These are phyloP conservation scores for Diarsia dahlii DNA, from an alignment of 2,888 invertebrate genomes.

Conservation along the genomic window DNA sequence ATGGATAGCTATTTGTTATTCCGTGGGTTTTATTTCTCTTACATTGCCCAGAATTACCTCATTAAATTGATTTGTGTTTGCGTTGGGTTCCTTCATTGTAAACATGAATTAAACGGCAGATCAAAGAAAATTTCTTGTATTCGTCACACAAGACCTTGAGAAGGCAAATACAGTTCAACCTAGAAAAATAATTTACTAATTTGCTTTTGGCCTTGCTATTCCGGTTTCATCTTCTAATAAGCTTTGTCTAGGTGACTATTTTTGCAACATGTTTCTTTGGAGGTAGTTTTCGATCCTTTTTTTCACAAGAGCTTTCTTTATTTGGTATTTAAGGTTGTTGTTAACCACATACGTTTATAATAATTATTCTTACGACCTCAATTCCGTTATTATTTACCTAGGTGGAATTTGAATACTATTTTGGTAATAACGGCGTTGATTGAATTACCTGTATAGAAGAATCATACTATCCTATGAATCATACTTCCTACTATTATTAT, in stretches of 20 bases:
- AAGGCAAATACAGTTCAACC: slow-evolving; percentile 1
- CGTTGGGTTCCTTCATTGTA: slow-evolving; percentile 29
- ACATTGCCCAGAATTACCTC: slow-evolving; percentile 6
- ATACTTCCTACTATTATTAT: too few relatives aligned
- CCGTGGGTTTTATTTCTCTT: slow-evolving; percentile 4
- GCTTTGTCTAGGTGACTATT: neutral
- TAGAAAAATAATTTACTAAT: slow-evolving; percentile 12
- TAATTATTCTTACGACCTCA: neutral
- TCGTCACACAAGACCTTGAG: slow-evolving; percentile 27
- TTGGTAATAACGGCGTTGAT: too few relatives aligned
- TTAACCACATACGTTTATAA: neutral
- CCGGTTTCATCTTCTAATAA: neutral
- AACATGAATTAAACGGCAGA: slow-evolving; percentile 32
- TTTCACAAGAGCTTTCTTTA: neutral
- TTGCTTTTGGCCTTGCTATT: neutral
- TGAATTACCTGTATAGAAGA: neutral
- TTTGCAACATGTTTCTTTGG: neutral
- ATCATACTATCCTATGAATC: too few relatives aligned
- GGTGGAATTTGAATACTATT: neutral
- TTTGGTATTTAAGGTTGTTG: neutral
- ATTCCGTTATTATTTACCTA: neutral
- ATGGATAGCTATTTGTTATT: slow-evolving; percentile 1
- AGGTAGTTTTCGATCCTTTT: too few relatives aligned
- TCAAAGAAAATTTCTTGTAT: slow-evolving; percentile 44
- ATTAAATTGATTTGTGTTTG: slow-evolving; percentile 37